Percentiles rank a stretch among this genome's conserved stretches.
These are phyloP conservation scores for Caenorhabditis brenneri DNA, from an alignment of 1,140 invertebrate genomes.

Conservation along the genomic window DNA sequence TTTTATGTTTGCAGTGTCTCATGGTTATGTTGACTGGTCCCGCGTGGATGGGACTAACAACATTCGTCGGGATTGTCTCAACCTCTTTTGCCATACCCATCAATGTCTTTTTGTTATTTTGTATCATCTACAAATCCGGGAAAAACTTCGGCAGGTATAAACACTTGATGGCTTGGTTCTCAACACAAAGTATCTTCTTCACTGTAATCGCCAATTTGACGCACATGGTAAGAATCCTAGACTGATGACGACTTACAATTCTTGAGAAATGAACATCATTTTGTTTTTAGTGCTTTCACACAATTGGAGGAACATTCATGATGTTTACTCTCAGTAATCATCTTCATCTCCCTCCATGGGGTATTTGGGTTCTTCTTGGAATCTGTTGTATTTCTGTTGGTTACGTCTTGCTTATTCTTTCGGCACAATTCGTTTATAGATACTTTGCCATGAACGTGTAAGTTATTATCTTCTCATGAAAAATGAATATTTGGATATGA, in stretches of 20 bases:
- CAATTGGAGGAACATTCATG: conserved; percentile 5
- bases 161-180: neutral
- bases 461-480: neutral
- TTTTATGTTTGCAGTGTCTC: too few species aligned
- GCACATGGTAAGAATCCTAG: neutral
- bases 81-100: neutral
- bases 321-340: neutral
- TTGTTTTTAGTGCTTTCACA: neutral
- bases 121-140: neutral
- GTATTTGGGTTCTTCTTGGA: neutral
- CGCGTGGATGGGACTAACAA: neutral
- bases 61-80: neutral
- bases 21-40: neutral
- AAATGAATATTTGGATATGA: neutral
- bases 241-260: neutral
- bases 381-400: neutral
- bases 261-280: neutral
- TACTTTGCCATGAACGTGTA: neutral
- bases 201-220: neutral
- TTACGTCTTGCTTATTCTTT: neutral
- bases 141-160: neutral
- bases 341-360: neutral
- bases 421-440: neutral
- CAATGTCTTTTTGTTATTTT: neutral
- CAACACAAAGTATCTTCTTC: neutral